These are phyloP conservation scores for Diloba caeruleocephala DNA, from an alignment of 2,888 invertebrate species.

Conservation along the genomic window DNA sequence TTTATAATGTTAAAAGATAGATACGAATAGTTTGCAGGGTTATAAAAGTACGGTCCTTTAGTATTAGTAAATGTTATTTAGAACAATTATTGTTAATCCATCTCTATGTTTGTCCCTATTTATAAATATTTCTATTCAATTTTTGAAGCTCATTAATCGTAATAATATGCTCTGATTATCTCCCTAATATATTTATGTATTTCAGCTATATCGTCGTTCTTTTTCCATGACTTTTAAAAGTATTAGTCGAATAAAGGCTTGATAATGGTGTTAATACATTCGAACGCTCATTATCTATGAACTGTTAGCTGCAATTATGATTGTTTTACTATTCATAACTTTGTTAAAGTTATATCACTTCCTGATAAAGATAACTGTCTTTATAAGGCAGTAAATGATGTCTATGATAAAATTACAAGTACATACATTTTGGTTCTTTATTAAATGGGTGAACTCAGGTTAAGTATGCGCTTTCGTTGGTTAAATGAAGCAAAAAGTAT, in stretches of 20 bases:
- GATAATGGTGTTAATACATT: conserved; percentile 18
- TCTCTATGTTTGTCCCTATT: conserved; percentile 5
- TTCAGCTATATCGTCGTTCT: background rate
- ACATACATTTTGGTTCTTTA: too few species aligned
- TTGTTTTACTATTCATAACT: background rate
- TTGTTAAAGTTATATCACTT: background rate
- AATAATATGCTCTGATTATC: conserved; percentile 18
- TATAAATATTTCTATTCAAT: conserved; percentile 21
- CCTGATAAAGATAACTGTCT: background rate
- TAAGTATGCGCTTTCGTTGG: conserved; percentile 9
- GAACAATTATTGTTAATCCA: conserved; percentile 19
- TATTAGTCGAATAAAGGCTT: conserved; percentile 26
- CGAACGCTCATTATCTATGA: conserved; percentile 25
- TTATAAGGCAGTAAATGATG: too few species aligned
- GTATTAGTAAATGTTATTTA: conserved; percentile 31
- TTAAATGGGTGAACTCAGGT: background rate
- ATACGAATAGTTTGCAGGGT: conserved; percentile 56
- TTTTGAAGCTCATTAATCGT: conserved; percentile 14
- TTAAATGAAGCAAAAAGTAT: conserved; percentile 9
- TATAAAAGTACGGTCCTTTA: conserved; percentile 47
- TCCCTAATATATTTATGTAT: conserved; percentile 18
- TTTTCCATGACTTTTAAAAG: conserved; percentile 31
- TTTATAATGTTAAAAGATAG: conserved; percentile 37
- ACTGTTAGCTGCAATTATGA: conserved; percentile 40
- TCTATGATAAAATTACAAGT: too few species aligned